These are phyloP conservation scores for Python bivittatus DNA, from an alignment of 2,113 vertebrate genomes.

Conservation along the genomic window DNA sequence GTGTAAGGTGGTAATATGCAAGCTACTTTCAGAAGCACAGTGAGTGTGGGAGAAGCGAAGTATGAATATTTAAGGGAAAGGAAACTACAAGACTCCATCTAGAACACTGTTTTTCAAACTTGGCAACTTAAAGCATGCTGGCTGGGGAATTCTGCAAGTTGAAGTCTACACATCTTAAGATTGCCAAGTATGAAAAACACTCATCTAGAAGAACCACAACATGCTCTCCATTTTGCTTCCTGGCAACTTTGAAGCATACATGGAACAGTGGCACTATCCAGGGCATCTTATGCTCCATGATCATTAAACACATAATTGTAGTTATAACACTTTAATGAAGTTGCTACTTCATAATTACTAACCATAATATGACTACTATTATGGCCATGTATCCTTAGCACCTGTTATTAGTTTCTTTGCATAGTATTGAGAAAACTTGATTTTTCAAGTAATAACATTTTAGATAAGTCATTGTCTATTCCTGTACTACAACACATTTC, in stretches of 20 bases:
- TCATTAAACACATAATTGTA: background rate
- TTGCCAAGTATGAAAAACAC: background rate
- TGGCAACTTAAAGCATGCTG: background rate
- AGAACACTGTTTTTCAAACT: background rate
- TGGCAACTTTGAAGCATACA: background rate
- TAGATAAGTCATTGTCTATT: rapidly evolving
- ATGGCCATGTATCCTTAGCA: background rate
- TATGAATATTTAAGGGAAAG: background rate
- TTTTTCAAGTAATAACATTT: background rate
- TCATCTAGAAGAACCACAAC: background rate
- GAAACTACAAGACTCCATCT: background rate
- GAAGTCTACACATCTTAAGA: background rate
- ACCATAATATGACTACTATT: background rate
- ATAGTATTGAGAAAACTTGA: background rate
- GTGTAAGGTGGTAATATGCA: background rate
- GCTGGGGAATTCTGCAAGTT: background rate
- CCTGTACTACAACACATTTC: background rate
- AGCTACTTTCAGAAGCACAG: background rate
- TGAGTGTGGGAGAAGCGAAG: background rate
- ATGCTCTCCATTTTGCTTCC: background rate
- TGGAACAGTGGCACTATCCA: no score
- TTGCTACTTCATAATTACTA: background rate
- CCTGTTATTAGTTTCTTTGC: background rate
- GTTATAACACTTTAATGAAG: background rate
- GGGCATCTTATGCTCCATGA: background rate